Percentiles rank a stretch among this genome's conserved stretches.
These are phyloP conservation scores for Aeoliscus strigatus DNA, from an alignment of 2,797 vertebrate species.

Conservation along the genomic window DNA sequence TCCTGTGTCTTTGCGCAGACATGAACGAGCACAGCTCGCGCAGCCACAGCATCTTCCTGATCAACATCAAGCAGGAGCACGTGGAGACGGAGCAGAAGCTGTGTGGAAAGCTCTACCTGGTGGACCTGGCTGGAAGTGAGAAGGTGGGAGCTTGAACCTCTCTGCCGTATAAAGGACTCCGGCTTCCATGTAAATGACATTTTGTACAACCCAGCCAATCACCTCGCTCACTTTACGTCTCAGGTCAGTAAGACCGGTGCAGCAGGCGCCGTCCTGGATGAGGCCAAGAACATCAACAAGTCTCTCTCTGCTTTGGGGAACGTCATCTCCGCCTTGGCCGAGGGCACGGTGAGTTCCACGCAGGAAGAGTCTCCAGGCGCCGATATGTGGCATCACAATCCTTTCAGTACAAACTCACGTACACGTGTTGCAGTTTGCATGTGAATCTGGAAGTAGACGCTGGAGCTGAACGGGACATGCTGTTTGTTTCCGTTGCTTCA, in stretches of 20 bases:
- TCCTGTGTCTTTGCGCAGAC: slow-evolving; percentile 72
- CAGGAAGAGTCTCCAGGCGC: slow-evolving; percentile 2
- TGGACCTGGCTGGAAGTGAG: slow-evolving; percentile 92
- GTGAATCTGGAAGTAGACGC: slow-evolving; percentile 1
- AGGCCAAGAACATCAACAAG: slow-evolving; percentile 97
- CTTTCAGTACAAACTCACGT: too few relatives aligned
- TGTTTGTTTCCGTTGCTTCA: slow-evolving; percentile 9
- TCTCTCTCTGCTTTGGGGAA: slow-evolving; percentile 91
- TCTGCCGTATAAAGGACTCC: too few relatives aligned
- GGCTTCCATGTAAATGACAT: too few relatives aligned
- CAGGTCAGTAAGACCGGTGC: slow-evolving; percentile 97
- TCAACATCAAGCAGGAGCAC: slow-evolving; percentile 96
- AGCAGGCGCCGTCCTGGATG: slow-evolving; percentile 89
- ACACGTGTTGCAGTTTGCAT: too few relatives aligned
- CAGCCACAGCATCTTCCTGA: slow-evolving; percentile 96
- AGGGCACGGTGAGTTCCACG: slow-evolving; percentile 90
- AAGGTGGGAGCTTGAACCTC: too few relatives aligned
- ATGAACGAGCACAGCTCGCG: slow-evolving; percentile 97
- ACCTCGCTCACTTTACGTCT: too few relatives aligned
- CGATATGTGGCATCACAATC: not conserved
- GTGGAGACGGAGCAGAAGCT: slow-evolving; percentile 93
- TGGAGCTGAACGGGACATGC: too few relatives aligned
- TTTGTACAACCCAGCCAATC: too few relatives aligned
- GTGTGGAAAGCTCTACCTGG: slow-evolving; percentile 90
- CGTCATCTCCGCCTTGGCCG: slow-evolving; percentile 91